A percentile compares a stretch with the other conserved stretches of the same genome.
phyloP scores from a whole-genome alignment of 2,113 vertebrate species.

The Peromyscus californicus region DNA sequence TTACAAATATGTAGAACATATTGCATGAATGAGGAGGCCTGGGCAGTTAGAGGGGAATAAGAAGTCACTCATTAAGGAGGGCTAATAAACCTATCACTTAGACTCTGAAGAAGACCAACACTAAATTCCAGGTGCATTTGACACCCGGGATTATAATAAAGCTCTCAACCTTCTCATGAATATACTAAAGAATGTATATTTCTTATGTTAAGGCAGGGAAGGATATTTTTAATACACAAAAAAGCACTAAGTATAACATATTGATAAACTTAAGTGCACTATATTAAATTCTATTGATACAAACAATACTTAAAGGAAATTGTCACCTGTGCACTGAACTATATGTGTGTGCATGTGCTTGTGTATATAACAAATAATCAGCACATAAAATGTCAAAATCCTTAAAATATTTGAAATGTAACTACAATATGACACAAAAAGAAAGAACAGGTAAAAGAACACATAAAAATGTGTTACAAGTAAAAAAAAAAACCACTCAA shows the following conservation, averaged over 20 bases:
- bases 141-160: not conserved
- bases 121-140: not conserved
- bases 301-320: not conserved
- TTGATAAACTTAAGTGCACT: not conserved
- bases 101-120: not conserved
- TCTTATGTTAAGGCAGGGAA: not conserved
- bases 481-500: not conserved
- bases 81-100: not conserved
- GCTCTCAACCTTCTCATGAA: not conserved
- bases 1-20: not conserved
- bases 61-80: not conserved
- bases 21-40: not conserved
- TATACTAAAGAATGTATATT: not conserved
- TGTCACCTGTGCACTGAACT: not conserved
- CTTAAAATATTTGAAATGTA: not conserved
- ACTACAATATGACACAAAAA: not conserved
- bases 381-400: not conserved
- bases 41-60: not conserved
- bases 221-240: not conserved
- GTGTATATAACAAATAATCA: not conserved
- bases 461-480: not conserved
- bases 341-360: not conserved
- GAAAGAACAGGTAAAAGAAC: not conserved
- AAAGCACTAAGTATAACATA: not conserved
- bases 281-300: conserved; percentile 22